Evolutionary conservation across 2,797 vertebrate species (phyloP), one percentile per base, ranked within the genome.

Genomic region (Myotis daubentonii): DNA sequence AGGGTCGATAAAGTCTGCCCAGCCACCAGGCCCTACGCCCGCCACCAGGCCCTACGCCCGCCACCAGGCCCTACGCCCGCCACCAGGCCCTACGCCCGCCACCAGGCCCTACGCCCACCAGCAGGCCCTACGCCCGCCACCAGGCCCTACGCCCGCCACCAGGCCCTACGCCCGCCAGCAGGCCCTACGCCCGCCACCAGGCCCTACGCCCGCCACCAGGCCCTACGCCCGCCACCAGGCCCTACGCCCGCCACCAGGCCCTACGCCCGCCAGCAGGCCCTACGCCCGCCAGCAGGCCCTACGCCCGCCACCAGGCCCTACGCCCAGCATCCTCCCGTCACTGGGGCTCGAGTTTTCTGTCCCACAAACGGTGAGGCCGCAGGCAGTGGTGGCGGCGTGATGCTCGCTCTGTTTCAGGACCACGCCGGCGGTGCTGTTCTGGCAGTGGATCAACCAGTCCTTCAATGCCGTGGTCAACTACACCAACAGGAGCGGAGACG

Each of bases 371-470:
- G 2, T 44, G 16, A 0, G 49, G 51, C 51, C 33, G 0, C 30
- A 0, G 4, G 10, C 8, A 4, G 6, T 0, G 2, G 49, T 3
- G 3, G 9, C 25, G 0, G 0, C 3, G 20, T 93, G 78, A 93
- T 0, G 1, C 0, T 2, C 5, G 0, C 84, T 94, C 53, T 91
- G 8, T 97, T 97, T 84, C 95, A 99, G 99, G 98, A 99, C 99
- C 0, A 99, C 99, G 33, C 99, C 99, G 28, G 99, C 99, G 0
- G 99, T 99, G 93, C 87, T 99, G 74, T 98, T 99, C 97, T 99
- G 99, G 99, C 99, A 99, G 97, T 99, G 99, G 99, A 98, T 99
- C 97, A 99, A 99, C 98, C 99, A 99, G 98, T 99, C 99, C 92
- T 99, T 99, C 98, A 99, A 99, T 12, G 99, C 99, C 36, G 98